Base-by-base conservation (phyloP, 2,113 vertebrate species). In the Athene noctua region DNA sequence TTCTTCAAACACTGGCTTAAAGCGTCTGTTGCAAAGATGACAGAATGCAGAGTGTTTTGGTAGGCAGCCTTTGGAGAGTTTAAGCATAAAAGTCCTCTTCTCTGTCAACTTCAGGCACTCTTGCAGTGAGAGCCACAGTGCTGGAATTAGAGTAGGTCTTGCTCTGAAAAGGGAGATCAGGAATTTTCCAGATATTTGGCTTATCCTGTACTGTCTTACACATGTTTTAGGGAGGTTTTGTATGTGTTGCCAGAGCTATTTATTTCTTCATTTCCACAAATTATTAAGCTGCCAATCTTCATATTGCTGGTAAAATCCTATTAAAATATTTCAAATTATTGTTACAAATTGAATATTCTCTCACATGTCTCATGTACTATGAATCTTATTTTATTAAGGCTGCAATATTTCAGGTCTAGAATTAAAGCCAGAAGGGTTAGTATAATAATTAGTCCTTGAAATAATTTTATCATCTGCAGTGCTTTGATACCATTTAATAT, bases 241-340 rank as follows among this genome's bases (percentile, higher is more conserved):
- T 74, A 15, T 74, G 40, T 3, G 2, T 63, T 68, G 4, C 27
- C 14, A 1, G 11, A 90, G 62, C 52, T n/a, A n/a, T 82, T 90
- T 82, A 62, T 12, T 94, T 95, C 71, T 78, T 94, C 8, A 1
- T 88, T 88, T 92, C 54, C 72, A 86, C 75, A 68, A 58, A 77
- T 93, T 88, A 95, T 90, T 90, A 78, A 82, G 73, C 75, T 84
- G 88, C 29, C 92, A 92, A 63, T 96, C 90, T 95, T 96, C 71
- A 90, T 90, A 92, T 74, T 86, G 59, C 55, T 80, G 18, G 51
- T 78, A 32, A 96, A 96, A 88, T 75, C 47, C 32, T 74, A 95
- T 96, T 96, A 96, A 95, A 95, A 73, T 77, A 14, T 79, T 96
- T 84, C 82, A 90, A 92, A 95, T 96, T 74, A 86, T 77, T 90